These are phyloP conservation scores for Pachydiplax longipennis DNA, from an alignment of 2,888 invertebrate genomes.

Conservation along the genomic window DNA sequence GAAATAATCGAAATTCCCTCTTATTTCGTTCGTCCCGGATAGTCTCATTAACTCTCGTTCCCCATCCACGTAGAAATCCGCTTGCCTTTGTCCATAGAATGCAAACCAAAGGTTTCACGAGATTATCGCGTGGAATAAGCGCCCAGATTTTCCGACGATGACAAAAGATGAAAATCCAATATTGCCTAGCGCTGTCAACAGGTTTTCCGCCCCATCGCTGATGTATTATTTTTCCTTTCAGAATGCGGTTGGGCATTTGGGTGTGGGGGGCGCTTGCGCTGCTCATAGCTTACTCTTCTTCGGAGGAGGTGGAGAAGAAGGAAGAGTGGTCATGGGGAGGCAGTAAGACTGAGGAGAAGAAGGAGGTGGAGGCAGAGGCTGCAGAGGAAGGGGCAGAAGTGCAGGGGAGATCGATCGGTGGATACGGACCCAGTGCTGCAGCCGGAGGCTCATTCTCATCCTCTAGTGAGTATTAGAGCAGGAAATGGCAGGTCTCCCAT, in stretches of 20 bases:
- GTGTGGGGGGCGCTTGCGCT: slow-evolving; percentile 11
- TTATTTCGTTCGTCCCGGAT: too few species aligned
- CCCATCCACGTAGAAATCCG: too few species aligned
- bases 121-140: too few species aligned
- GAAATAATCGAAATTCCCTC: too few species aligned
- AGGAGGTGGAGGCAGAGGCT: neutral
- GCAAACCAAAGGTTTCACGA: too few species aligned
- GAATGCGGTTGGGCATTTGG: slow-evolving; percentile 3
- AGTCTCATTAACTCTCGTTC: too few species aligned
- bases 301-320: neutral
- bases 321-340: neutral
- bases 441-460: slow-evolving; percentile 28
- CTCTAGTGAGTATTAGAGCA: neutral
- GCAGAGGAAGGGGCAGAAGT: neutral
- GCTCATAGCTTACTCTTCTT: neutral
- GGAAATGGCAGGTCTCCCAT: too few species aligned
- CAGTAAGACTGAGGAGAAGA: neutral
- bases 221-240: neutral
- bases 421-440: slow-evolving; percentile 28
- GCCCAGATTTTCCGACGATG: too few species aligned
- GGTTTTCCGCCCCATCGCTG: too few species aligned
- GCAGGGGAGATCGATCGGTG: slow-evolving; percentile 25
- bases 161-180: too few species aligned
- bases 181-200: too few species aligned
- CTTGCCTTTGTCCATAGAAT: too few species aligned